These are phyloP conservation scores for Athalia circularis DNA, from an alignment of 2,888 invertebrate species.

Conservation along the genomic window DNA sequence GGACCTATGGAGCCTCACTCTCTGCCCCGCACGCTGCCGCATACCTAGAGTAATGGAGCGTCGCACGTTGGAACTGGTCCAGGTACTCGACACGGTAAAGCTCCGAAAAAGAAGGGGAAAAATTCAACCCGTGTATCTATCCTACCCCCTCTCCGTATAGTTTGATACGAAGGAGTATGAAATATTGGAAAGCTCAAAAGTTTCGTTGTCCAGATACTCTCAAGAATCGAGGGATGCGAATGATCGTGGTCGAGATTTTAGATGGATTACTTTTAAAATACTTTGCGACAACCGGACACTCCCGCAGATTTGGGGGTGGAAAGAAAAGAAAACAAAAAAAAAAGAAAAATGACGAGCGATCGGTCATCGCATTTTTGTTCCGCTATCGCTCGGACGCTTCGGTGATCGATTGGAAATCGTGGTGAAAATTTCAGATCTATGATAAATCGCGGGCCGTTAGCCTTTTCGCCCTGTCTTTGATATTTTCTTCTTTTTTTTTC, in stretches of 20 bases:
- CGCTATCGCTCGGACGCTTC: neutral
- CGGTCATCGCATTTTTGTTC: slow-evolving; percentile 3
- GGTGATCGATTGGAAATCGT: neutral
- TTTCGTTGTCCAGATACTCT: neutral
- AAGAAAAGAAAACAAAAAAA: neutral
- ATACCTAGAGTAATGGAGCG: neutral
- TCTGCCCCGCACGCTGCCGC: neutral
- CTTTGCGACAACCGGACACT: slow-evolving; percentile 9
- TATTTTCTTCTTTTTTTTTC: neutral
- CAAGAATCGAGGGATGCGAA: neutral
- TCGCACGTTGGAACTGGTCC: slow-evolving; percentile 7
- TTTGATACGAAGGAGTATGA: slow-evolving; percentile 2
- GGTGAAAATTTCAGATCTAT: too few relatives aligned
- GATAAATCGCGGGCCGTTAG: too few relatives aligned
- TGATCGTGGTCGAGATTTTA: neutral
- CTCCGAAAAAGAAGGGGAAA: neutral
- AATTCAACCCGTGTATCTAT: neutral
- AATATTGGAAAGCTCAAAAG: neutral
- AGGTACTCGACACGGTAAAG: neutral
- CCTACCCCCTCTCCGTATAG: neutral
- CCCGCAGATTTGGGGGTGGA: neutral
- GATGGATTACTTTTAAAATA: slow-evolving; percentile 37
- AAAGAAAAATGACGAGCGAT: neutral
- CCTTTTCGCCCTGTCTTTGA: too few relatives aligned
- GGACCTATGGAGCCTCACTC: slow-evolving; percentile 11